Evolutionary conservation across 2,113 vertebrate genomes (phyloP).

Genomic region (Cochlearius cochlearius): DNA sequence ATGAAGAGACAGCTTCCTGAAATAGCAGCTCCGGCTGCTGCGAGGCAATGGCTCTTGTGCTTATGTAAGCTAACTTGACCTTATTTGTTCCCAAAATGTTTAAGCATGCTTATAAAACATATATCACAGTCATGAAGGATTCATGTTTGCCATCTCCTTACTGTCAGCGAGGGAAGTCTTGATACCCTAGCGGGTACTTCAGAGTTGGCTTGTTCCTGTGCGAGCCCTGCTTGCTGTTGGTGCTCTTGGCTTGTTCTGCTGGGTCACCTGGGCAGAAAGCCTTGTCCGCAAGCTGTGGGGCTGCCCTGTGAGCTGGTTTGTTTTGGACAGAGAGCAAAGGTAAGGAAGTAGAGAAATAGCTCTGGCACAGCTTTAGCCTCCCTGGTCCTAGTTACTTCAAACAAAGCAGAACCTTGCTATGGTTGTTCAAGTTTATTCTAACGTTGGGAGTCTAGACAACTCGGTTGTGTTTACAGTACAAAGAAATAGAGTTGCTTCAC

Average conservation of each 20-base stretch:
- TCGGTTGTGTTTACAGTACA: neutral
- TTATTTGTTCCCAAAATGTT: slow-evolving; percentile 33
- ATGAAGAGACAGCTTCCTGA: slow-evolving; percentile 53
- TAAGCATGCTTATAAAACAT: neutral
- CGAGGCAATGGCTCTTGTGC: neutral
- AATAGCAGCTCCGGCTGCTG: slow-evolving; percentile 36
- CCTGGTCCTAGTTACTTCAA: neutral
- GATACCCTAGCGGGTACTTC: accelerated
- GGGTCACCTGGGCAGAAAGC: neutral
- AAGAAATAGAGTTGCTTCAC: neutral
- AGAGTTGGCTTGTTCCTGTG: neutral
- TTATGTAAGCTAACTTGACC: slow-evolving; percentile 54
- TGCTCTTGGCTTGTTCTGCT: neutral
- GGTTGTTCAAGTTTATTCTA: neutral
- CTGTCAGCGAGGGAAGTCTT: neutral
- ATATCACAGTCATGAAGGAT: neutral
- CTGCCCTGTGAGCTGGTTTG: neutral
- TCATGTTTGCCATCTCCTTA: neutral
- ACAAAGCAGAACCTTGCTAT: neutral
- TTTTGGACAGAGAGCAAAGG: neutral
- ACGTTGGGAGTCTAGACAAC: neutral
- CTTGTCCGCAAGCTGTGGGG: neutral
- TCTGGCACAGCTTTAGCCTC: neutral
- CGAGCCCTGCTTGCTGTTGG: neutral
- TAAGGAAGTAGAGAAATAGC: neutral